Percentiles rank a stretch among this genome's conserved stretches.
These are phyloP conservation scores for Bucorvus abyssinicus DNA, from an alignment of 2,797 vertebrate species.

Conservation along the genomic window DNA sequence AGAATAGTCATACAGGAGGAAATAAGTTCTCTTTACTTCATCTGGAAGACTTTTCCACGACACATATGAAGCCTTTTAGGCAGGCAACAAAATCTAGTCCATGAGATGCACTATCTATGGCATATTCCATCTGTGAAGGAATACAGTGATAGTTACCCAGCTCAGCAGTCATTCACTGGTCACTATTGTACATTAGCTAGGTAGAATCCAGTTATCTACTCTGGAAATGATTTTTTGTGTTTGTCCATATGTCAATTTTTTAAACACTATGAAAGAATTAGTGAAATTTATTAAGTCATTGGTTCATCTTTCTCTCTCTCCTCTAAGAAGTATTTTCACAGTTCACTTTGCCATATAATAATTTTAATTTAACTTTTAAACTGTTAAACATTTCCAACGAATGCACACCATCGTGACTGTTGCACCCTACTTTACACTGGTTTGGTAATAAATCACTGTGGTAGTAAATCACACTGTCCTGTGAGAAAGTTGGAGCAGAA, in stretches of 20 bases:
- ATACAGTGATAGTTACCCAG: neutral
- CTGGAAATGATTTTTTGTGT: neutral
- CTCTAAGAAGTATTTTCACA: neutral
- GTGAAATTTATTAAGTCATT: neutral
- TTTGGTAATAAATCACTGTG: neutral
- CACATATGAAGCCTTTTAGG: neutral
- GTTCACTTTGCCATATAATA: neutral
- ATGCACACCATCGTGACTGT: neutral
- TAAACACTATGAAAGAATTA: neutral
- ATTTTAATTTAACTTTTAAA: neutral
- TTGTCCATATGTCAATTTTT: neutral
- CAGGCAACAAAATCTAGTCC: neutral
- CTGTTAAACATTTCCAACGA: neutral
- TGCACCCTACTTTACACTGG: neutral
- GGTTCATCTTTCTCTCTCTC: neutral
- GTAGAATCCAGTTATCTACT: neutral
- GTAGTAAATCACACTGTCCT: neutral
- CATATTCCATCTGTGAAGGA: neutral
- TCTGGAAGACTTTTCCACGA: neutral
- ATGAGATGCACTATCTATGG: neutral
- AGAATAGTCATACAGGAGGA: neutral
- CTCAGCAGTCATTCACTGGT: neutral
- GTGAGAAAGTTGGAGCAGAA: neutral
- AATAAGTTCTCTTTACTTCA: neutral
- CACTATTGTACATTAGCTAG: neutral